Evolutionary conservation across 2,888 invertebrate genomes (phyloP).

Genomic region (Pammene aurita): DNA sequence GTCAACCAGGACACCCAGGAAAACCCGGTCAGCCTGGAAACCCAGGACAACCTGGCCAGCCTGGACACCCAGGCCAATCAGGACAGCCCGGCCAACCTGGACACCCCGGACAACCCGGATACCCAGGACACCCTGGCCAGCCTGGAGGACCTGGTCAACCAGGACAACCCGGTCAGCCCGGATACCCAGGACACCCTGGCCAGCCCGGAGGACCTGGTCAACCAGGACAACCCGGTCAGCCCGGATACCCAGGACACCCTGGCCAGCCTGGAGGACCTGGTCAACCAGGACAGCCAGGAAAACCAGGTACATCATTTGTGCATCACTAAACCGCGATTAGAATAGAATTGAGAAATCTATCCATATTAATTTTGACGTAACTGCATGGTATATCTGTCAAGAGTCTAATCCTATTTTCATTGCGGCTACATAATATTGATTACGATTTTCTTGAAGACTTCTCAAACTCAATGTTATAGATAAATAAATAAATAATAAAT

Average conservation of each 20-base stretch:
- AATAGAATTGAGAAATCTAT: too few species aligned
- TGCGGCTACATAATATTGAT: too few species aligned
- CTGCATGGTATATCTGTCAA: too few species aligned
- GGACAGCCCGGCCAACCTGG: constrained; percentile 46
- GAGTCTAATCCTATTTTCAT: too few species aligned
- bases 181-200: constrained; percentile 72
- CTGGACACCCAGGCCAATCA: constrained; percentile 19
- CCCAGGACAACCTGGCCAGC: constrained; percentile 20
- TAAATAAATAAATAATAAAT: too few species aligned
- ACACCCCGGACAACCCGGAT: constrained; percentile 51
- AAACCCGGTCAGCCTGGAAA: constrained; percentile 25
- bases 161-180: constrained; percentile 52
- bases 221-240: constrained; percentile 55
- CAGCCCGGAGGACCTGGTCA: constrained; percentile 34
- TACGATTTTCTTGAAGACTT: too few species aligned
- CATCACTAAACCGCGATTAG: too few species aligned
- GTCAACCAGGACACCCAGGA: constrained; percentile 30
- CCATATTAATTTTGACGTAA: too few species aligned
- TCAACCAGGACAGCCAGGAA: constrained; percentile 55
- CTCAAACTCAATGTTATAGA: too few species aligned
- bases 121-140: constrained; percentile 72
- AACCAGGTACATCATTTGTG: not conserved
- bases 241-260: constrained; percentile 70
- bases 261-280: constrained; percentile 46
- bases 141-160: constrained; percentile 45